Conservation (phyloP, 2,888 invertebrate genomes). For the Melanchra persicariae region DNA sequence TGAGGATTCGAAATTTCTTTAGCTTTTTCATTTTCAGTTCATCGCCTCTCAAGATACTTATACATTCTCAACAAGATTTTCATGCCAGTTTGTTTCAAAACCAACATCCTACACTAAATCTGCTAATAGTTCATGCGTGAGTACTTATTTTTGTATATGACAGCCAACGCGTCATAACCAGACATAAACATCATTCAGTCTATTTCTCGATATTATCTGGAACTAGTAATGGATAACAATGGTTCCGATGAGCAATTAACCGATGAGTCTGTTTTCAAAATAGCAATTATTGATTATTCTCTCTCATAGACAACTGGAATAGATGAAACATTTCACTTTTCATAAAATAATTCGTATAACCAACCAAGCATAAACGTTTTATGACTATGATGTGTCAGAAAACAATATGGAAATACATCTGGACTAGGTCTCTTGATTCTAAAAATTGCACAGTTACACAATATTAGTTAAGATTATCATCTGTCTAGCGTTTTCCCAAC, state of each 20-base stretch:
- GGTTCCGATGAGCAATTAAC: slow-evolving; percentile 6
- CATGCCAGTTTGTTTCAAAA: slow-evolving; percentile 31
- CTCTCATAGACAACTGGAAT: not conserved
- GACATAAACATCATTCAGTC: slow-evolving; percentile 10
- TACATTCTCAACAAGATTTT: slow-evolving; percentile 27
- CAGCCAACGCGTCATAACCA: slow-evolving; percentile 21
- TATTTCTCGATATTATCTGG: not conserved
- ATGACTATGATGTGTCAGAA: not conserved
- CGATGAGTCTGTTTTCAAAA: not conserved
- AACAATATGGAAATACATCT: slow-evolving; percentile 5
- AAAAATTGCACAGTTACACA: not conserved
- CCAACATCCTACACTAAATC: slow-evolving; percentile 41
- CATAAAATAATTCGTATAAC: too few species aligned
- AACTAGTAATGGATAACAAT: slow-evolving; percentile 29
- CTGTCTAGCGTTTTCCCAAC: not conserved
- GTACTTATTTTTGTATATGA: slow-evolving; percentile 40
- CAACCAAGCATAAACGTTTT: not conserved
- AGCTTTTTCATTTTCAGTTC: not conserved
- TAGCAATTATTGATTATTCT: not conserved
- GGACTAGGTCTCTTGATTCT: not conserved
- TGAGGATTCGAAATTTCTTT: not conserved
- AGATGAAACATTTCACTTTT: not conserved
- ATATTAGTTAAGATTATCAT: not conserved
- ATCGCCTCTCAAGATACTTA: slow-evolving; percentile 1
- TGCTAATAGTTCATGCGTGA: slow-evolving; percentile 31